Evolutionary conservation across 2,797 vertebrate genomes (phyloP).

Genomic region (Oreochromis grahami): DNA sequence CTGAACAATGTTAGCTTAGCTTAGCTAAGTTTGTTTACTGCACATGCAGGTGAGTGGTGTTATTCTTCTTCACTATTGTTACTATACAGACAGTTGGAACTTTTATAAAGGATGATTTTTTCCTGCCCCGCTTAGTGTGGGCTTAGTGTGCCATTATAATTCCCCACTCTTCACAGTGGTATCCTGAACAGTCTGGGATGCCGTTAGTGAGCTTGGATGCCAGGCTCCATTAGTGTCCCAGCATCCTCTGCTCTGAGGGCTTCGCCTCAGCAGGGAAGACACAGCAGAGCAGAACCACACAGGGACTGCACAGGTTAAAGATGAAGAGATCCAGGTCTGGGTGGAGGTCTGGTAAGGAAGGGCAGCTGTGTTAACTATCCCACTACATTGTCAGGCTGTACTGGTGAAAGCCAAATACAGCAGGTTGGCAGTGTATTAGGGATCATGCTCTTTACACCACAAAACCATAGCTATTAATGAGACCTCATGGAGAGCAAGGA

Average conservation of each 20-base stretch:
- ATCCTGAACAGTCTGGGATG: conserved; percentile 1
- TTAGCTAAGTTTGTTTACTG: neutral
- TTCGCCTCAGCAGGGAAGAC: conserved; percentile 18
- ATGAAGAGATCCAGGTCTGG: conserved; percentile 1
- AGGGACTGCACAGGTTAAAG: conserved; percentile 20
- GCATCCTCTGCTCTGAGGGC: conserved; percentile 33
- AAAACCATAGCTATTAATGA: conserved; percentile 49
- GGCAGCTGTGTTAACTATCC: neutral
- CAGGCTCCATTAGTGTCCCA: conserved; percentile 41
- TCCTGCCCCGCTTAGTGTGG: neutral
- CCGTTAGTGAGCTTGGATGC: conserved; percentile 23
- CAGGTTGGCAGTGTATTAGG: conserved; percentile 28
- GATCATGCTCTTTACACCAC: conserved; percentile 39
- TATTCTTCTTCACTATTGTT: neutral
- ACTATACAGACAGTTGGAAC: neutral
- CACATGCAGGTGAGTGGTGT: neutral
- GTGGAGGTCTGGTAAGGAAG: conserved; percentile 14
- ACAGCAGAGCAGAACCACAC: conserved; percentile 3
- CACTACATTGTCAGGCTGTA: conserved; percentile 7
- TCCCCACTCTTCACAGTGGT: neutral
- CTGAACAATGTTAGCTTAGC: neutral
- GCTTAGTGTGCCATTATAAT: neutral
- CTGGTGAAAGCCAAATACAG: conserved; percentile 28
- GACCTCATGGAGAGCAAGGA: conserved; percentile 39
- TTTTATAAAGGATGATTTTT: neutral